phyloP scores from a whole-genome alignment of 2,113 vertebrate genomes.

The Mustela lutreola region DNA sequence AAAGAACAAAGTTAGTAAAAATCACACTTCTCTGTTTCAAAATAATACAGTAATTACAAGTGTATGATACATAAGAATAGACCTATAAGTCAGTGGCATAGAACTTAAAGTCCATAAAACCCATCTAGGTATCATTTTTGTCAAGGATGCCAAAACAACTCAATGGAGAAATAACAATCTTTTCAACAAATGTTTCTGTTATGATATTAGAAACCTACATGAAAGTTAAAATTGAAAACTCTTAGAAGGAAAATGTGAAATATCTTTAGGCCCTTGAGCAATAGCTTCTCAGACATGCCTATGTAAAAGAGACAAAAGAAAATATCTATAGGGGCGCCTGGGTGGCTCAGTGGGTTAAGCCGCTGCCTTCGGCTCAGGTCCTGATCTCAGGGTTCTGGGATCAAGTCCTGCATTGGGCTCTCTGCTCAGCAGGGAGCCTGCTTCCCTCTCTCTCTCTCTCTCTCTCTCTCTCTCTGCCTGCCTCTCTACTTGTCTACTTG shows the following conservation, averaged over 20 bases:
- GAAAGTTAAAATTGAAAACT: neutral
- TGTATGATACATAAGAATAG: neutral
- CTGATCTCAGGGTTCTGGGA: too few relatives aligned
- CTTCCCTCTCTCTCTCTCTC: too few relatives aligned
- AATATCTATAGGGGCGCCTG: neutral
- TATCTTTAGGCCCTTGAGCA: neutral
- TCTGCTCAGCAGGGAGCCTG: too few relatives aligned
- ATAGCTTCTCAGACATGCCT: neutral
- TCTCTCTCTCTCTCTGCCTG: too few relatives aligned
- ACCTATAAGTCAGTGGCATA: neutral
- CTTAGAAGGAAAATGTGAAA: neutral
- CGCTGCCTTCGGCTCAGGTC: too few relatives aligned
- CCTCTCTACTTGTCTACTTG: too few relatives aligned
- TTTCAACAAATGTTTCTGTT: neutral
- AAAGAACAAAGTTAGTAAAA: neutral
- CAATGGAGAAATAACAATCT: neutral
- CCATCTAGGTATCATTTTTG: neutral
- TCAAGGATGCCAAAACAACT: neutral
- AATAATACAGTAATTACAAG: neutral
- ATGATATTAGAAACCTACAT: neutral
- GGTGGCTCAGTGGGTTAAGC: too few relatives aligned
- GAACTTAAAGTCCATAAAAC: neutral
- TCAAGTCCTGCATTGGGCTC: too few relatives aligned
- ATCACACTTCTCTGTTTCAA: neutral
- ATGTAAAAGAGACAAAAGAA: neutral